Evolutionary conservation across 2,113 vertebrate species (phyloP).

Genomic region (Rhea pennata): DNA sequence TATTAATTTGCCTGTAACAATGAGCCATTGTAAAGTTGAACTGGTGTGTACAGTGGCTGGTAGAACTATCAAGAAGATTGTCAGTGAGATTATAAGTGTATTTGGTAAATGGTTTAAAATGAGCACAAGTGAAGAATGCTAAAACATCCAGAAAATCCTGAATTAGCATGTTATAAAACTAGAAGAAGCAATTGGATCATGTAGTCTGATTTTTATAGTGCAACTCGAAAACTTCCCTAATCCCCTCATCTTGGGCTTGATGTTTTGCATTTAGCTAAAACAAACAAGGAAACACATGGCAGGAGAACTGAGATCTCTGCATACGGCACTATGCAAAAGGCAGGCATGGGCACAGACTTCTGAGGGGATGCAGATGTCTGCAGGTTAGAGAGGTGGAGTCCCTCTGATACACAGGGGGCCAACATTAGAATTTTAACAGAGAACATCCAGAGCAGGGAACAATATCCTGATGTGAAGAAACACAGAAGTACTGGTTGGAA

Average conservation of each 20-base stretch:
- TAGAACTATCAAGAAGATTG: neutral
- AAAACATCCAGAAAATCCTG: neutral
- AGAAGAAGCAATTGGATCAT: neutral
- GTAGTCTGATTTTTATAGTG: neutral
- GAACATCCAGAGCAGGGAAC: no score
- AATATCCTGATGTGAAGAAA: no score
- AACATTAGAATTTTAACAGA: no score
- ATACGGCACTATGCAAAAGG: no score
- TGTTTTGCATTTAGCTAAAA: neutral
- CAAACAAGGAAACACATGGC: neutral
- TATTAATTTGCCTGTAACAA: neutral
- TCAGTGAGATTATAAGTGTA: neutral
- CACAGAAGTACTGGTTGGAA: no score
- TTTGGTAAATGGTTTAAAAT: neutral
- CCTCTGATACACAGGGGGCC: no score
- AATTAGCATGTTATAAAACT: neutral
- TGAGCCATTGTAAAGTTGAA: neutral
- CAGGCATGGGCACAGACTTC: no score
- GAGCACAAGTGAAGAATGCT: neutral
- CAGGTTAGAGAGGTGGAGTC: no score
- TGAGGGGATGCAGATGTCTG: no score
- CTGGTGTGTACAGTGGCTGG: neutral
- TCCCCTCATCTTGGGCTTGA: neutral
- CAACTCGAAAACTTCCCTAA: neutral
- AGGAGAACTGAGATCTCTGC: no score